These are phyloP conservation scores for Phania funesta DNA, from an alignment of 2,888 invertebrate species.

Conservation along the genomic window DNA sequence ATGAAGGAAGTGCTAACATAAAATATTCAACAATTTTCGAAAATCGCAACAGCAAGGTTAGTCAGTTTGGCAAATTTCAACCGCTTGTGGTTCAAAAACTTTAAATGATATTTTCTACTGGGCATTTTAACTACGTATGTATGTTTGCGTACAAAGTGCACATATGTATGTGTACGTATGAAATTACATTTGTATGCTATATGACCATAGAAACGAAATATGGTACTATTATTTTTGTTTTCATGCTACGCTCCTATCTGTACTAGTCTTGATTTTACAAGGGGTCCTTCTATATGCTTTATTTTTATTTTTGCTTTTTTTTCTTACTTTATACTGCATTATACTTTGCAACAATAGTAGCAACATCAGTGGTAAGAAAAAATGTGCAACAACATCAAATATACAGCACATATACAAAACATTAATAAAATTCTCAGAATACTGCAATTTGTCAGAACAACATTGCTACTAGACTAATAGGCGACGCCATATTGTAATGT, in stretches of 20 bases:
- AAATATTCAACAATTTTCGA: too few species aligned
- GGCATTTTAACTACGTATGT: background rate
- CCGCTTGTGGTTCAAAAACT: background rate
- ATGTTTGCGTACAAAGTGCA: background rate
- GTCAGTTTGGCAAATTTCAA: too few species aligned
- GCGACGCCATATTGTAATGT: conserved; percentile 64
- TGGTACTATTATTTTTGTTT: conserved; percentile 49
- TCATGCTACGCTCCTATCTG: conserved; percentile 13
- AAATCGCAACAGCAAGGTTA: too few species aligned
- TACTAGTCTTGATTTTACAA: conserved; percentile 10
- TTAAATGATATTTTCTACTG: conserved; percentile 3
- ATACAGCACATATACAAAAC: conserved; percentile 45
- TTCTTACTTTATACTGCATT: conserved; percentile 27
- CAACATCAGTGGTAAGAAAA: background rate
- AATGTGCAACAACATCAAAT: conserved; percentile 48
- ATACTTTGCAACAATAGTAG: conserved; percentile 8
- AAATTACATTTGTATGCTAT: conserved; percentile 56
- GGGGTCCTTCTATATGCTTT: conserved; percentile 11
- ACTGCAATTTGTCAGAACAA: conserved; percentile 66
- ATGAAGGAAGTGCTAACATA: too few species aligned
- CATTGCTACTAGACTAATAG: conserved; percentile 65
- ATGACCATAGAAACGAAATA: conserved; percentile 56
- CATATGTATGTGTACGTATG: conserved; percentile 7
- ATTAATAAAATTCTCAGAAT: conserved; percentile 66
- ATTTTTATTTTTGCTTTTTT: background rate